Conservation (phyloP, 2,888 invertebrate species). For the Prenolepis imparis region DNA sequence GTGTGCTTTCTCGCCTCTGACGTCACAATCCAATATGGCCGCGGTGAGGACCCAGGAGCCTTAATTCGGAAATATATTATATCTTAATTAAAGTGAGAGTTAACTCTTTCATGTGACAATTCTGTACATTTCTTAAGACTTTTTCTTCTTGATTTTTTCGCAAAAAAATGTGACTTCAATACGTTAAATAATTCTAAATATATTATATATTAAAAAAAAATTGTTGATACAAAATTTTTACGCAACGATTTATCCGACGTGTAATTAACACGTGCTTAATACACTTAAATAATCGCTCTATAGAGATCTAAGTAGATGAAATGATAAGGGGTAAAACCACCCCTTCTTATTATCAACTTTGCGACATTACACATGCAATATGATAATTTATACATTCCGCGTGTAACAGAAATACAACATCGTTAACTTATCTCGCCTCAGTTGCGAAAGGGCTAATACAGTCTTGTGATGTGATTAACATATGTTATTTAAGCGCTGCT, state of each 20-base stretch:
- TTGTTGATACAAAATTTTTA: slow-evolving; percentile 14
- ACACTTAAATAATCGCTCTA: not conserved
- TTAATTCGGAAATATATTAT: not conserved
- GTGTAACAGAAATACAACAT: not conserved
- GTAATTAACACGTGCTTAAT: not conserved
- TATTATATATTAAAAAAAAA: not conserved
- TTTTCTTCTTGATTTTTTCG: not conserved
- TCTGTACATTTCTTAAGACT: not conserved
- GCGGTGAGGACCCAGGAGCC: too few species aligned
- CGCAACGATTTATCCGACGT: not conserved
- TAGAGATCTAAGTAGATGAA: slow-evolving; percentile 9
- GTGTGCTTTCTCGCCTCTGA: too few species aligned
- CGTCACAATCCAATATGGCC: too few species aligned
- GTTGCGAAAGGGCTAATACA: slow-evolving; percentile 7
- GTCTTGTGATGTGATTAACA: slow-evolving; percentile 4
- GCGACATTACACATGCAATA: slow-evolving; percentile 15
- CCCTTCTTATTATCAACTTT: slow-evolving; percentile 19
- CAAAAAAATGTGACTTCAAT: not conserved
- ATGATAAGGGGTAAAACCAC: slow-evolving; percentile 16
- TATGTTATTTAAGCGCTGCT: slow-evolving; percentile 13
- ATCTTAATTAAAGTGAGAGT: not conserved
- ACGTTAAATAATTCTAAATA: not conserved
- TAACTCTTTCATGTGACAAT: not conserved
- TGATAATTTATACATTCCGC: slow-evolving; percentile 30
- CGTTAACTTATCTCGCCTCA: not conserved